phyloP scores from a whole-genome alignment of 2,113 vertebrate genomes.

The Cardinalis cardinalis region DNA sequence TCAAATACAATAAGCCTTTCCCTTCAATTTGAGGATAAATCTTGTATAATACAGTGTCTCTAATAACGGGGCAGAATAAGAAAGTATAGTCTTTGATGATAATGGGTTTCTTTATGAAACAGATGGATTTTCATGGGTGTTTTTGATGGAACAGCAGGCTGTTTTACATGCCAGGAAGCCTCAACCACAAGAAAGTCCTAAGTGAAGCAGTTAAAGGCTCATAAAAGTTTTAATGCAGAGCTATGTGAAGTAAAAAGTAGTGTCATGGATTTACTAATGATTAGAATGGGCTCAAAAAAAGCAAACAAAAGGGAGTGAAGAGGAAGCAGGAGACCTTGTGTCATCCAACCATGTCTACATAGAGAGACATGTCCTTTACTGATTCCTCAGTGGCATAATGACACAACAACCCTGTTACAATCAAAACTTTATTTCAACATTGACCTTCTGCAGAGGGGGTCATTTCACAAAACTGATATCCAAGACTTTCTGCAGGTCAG shows the following conservation, averaged over 20 bases:
- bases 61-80: not conserved
- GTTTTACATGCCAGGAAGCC: not conserved
- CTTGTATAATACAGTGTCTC: not conserved
- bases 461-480: not conserved
- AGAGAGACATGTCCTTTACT: not conserved
- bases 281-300: not conserved
- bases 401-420: not conserved
- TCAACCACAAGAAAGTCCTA: not conserved
- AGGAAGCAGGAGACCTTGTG: not conserved
- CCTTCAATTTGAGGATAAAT: not conserved
- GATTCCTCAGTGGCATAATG: fast-evolving
- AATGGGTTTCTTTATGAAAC: not conserved
- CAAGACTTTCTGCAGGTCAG: not conserved
- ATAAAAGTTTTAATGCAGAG: not conserved
- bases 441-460: not conserved
- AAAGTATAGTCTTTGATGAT: not conserved
- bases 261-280: not conserved
- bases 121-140: not conserved
- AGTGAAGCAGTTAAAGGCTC: not conserved
- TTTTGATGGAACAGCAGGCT: not conserved
- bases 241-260: not conserved
- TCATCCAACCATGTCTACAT: not conserved
- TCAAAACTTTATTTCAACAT: not conserved
- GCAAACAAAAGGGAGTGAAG: not conserved
- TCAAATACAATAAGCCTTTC: not conserved